Evolutionary conservation across 2,113 vertebrate genomes (phyloP).

Genomic region (Pyxicephalus adspersus): DNA sequence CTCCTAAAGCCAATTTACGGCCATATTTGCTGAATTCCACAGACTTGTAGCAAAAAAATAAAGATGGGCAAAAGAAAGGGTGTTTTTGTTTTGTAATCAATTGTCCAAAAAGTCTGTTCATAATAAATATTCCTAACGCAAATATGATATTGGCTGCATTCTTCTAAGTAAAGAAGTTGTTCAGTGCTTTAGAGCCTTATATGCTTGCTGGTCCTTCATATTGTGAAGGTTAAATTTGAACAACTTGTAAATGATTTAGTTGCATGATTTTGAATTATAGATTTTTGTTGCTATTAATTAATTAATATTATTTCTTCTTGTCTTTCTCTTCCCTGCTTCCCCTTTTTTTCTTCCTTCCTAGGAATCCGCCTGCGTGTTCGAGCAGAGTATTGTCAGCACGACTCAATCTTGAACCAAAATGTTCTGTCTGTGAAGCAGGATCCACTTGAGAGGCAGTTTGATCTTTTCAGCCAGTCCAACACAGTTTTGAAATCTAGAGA

Average conservation of each 20-base stretch:
- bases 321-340: constrained; percentile 35
- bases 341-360: constrained; percentile 62
- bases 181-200: constrained; percentile 15
- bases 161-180: not conserved
- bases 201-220: constrained; percentile 27
- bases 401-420: constrained; percentile 78
- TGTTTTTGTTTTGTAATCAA: not conserved
- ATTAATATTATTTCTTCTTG: not conserved
- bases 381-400: constrained; percentile 87
- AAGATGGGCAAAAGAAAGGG: not conserved
- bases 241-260: not conserved
- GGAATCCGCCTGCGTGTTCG: constrained; percentile 87
- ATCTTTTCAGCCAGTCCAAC: constrained; percentile 85
- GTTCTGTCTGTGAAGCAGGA: constrained; percentile 84
- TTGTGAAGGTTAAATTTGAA: constrained; percentile 3
- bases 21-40: not conserved
- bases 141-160: not conserved
- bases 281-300: not conserved
- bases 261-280: constrained; percentile 17
- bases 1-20: constrained; percentile 3
- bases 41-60: not conserved
- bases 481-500: constrained; percentile 83
- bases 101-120: not conserved
- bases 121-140: not conserved
- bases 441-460: constrained; percentile 83